Conservation (phyloP, 1,140 invertebrate genomes). For the Heliothis subflexa region DNA sequence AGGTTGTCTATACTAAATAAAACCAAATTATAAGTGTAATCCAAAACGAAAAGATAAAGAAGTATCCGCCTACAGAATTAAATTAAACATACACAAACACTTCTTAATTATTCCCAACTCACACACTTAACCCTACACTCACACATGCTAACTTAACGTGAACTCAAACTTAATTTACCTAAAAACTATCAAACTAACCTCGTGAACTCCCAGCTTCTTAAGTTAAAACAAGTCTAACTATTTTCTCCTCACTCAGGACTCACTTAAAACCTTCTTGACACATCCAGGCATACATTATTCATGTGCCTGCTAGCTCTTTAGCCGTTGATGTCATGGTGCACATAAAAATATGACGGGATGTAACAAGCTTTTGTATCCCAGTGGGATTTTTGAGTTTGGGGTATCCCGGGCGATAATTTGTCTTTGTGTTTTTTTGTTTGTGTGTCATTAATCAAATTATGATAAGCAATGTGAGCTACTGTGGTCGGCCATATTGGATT, state of each 20-base stretch:
- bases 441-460: no score
- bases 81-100: no score
- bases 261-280: slow-evolving; percentile 33
- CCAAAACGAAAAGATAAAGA: no score
- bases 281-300: slow-evolving; percentile 40
- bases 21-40: no score
- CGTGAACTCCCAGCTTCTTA: slow-evolving; percentile 2
- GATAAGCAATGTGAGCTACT: no score
- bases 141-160: no score
- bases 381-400: slow-evolving; percentile 6
- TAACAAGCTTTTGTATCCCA: slow-evolving; percentile 29
- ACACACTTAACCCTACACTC: no score
- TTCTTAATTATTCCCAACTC: no score
- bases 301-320: slow-evolving; percentile 27
- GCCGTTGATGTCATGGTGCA: slow-evolving; percentile 9
- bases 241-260: slow-evolving; percentile 29
- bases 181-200: not conserved
- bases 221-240: slow-evolving; percentile 33
- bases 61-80: no score
- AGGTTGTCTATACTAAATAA: no score
- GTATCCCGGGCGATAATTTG: not conserved
- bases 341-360: slow-evolving; percentile 25
- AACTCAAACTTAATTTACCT: not conserved
- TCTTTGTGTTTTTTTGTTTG: slow-evolving; percentile 5
- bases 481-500: not conserved